Base-by-base conservation (phyloP, 2,797 vertebrate species). In the Notoglanidium macrostoma region DNA sequence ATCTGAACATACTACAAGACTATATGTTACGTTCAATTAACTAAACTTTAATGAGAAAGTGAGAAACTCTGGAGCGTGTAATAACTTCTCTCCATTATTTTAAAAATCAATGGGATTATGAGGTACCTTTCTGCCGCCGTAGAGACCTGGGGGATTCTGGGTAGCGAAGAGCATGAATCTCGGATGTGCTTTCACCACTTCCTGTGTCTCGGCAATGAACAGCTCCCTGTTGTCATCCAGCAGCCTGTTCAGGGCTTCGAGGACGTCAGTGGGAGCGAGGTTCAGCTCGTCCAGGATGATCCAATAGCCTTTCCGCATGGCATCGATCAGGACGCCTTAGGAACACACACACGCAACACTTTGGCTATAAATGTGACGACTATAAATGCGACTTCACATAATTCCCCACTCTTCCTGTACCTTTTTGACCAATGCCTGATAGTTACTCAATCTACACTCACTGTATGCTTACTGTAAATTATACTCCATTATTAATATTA, bases 231-330 rank as follows among this genome's bases (percentile, higher is more conserved):
- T 99, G 94, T 99, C 98, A 40, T 99, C 98, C 68, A 99, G 91
- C 49, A 99, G 92, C 87, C 98, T 95, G 92, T 99, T 99, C 17
- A 99, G 96, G 85, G 98, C 98, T 92, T 99, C 98, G 86, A 99
- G 93, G 54, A 99, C 98, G 86, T 99, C 98, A 0, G 98, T 98
- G 88, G 98, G 98, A 65, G 98, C 98, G 85, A 99, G 94, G 91
- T 99, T 99, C 90, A 99, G 91, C 92, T 99, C 98, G 86, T 99
- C 98, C 46, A 99, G 95, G 88, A 99, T 96, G 77, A 99, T 97
- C 98, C 98, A 99, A 93, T 98, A 98, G 81, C 98, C 98, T 87
- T 97, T 99, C 90, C 97, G 96, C 98, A 99, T 99, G 79, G 98
- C 98, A 89, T 98, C 97, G 86, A 99, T 98, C 87, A 99, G 95